phyloP scores from a whole-genome alignment of 1,140 invertebrate genomes.

The Micrasema longulum region DNA sequence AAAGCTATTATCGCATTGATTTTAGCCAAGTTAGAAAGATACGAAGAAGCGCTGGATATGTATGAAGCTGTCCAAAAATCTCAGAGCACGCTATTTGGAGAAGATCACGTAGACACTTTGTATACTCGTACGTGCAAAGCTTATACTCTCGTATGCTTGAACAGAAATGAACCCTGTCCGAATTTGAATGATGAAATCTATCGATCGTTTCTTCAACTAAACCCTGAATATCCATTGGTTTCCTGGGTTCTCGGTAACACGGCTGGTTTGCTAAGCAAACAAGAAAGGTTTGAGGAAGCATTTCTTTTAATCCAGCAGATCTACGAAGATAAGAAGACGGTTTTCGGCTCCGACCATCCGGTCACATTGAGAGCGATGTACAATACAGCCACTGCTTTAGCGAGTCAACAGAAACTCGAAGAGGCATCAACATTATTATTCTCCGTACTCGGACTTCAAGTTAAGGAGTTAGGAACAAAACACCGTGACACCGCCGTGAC shows the following conservation, averaged over 20 bases:
- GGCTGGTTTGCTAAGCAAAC: neutral
- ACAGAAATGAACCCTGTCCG: neutral
- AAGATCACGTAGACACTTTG: constrained; percentile 8
- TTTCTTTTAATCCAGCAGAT: neutral
- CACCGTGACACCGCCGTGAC: neutral
- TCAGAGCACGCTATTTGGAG: constrained; percentile 2
- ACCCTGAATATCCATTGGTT: neutral
- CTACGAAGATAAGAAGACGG: neutral
- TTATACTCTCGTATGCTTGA: neutral
- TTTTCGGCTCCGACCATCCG: neutral
- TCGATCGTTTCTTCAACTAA: neutral
- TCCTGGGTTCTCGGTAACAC: constrained; percentile 2
- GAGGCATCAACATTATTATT: neutral
- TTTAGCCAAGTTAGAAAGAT: neutral
- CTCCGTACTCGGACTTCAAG: neutral
- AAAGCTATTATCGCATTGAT: neutral
- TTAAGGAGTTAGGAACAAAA: neutral
- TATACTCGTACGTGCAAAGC: neutral
- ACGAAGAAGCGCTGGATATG: constrained; percentile 11
- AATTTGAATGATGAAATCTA: constrained; percentile 5
- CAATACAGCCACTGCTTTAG: constrained; percentile 2
- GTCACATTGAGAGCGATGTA: neutral
- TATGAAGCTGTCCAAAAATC: neutral
- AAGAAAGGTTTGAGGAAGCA: neutral
- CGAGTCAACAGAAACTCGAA: neutral